Percentiles rank a stretch among this genome's conserved stretches.
These are phyloP conservation scores for Crypturellus tataupa DNA, from an alignment of 2,797 vertebrate genomes.

Conservation along the genomic window DNA sequence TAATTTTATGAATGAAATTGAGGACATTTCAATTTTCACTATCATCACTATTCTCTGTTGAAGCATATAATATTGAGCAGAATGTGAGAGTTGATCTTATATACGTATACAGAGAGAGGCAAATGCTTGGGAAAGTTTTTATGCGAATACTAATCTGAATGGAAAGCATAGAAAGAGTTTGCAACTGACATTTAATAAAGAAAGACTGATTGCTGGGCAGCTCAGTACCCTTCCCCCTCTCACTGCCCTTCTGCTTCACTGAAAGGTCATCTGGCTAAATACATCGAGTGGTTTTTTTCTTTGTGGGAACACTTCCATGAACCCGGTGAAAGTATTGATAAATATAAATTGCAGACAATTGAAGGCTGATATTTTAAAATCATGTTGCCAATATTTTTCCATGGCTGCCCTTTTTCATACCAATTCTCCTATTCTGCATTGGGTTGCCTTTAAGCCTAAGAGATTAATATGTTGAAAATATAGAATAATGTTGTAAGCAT, in stretches of 20 bases:
- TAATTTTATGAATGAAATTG: neutral
- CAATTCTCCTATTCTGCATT: neutral
- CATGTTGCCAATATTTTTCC: constrained; percentile 68
- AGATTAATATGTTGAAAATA: constrained; percentile 60
- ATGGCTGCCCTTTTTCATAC: constrained; percentile 66
- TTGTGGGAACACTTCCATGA: constrained; percentile 49
- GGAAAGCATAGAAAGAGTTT: neutral
- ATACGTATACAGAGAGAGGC: neutral
- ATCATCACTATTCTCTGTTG: fast-evolving
- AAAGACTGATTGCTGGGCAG: constrained; percentile 23
- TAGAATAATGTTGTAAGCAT: constrained; percentile 47
- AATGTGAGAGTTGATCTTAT: neutral
- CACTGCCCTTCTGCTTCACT: constrained; percentile 32
- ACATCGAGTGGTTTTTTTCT: neutral
- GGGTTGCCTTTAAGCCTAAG: constrained; percentile 26
- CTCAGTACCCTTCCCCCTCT: constrained; percentile 27
- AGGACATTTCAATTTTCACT: neutral
- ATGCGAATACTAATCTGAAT: neutral
- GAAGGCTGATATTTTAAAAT: constrained; percentile 74
- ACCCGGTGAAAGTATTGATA: constrained; percentile 55
- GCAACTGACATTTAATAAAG: constrained; percentile 58
- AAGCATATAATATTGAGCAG: fast-evolving
- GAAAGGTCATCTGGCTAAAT: constrained; percentile 60
- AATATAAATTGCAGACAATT: constrained; percentile 73
- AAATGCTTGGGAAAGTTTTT: neutral